These are phyloP conservation scores for Drosophila lutescens DNA, from an alignment of 2,888 invertebrate genomes.

Conservation along the genomic window DNA sequence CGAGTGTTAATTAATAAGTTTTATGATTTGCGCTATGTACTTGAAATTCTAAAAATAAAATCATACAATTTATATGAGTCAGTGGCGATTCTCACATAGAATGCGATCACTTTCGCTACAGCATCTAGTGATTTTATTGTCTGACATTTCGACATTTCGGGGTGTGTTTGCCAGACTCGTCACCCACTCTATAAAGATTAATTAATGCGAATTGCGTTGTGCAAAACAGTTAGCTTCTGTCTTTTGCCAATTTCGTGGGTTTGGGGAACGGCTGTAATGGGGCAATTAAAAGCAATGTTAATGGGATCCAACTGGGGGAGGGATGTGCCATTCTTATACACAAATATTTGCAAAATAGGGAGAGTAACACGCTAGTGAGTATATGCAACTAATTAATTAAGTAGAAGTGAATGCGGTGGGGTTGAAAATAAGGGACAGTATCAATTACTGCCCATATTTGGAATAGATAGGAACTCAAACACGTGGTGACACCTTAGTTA, in stretches of 20 bases:
- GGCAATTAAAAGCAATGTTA: conserved; percentile 32
- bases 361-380: conserved; percentile 10
- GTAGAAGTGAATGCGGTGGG: not conserved
- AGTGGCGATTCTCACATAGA: conserved; percentile 1
- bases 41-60: not conserved
- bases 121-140: conserved; percentile 36
- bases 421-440: not conserved
- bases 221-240: conserved; percentile 33
- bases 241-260: conserved; percentile 31
- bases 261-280: conserved; percentile 24
- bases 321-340: not conserved
- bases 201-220: conserved; percentile 41
- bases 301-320: conserved; percentile 11
- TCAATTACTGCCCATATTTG: not conserved
- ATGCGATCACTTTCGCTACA: conserved; percentile 19
- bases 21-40: conserved; percentile 10
- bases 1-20: conserved; percentile 33
- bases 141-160: conserved; percentile 25
- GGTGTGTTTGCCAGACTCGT: conserved; percentile 10
- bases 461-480: not conserved
- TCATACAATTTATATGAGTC: conserved; percentile 17
- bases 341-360: conserved; percentile 1
- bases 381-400: conserved; percentile 19
- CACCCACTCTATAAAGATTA: conserved; percentile 20
- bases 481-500: too few species aligned